Base-by-base conservation (phyloP, 1,140 invertebrate species). In the Reticulitermes speratus region DNA sequence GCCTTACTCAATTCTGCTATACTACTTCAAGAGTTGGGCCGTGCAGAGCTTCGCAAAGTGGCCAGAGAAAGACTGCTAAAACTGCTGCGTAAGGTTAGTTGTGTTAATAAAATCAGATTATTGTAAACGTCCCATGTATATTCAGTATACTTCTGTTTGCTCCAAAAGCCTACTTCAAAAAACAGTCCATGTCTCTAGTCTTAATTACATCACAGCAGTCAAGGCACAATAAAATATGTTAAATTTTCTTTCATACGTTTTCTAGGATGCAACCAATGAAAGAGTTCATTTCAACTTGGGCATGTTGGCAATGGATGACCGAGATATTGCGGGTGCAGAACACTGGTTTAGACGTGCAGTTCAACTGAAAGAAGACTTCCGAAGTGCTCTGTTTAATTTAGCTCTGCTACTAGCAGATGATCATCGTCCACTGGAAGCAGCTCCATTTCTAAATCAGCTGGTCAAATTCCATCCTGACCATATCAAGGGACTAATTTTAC, bases 241-340 rank as follows among this genome's bases (percentile, higher is more conserved):
- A 1, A 55, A 21, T 55, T 12, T 48, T 48, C 45, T 55, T 55
- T 55, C 52, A 55, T 55, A 21, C 19, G 9, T 30, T 6, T 44
- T 87, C 9, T 89, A 95, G 94, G 94, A 93, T 88, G 90, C 91
- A 0, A 95, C 94, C 85, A 98, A 98, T 90, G 97, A 98, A 89
- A 93, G 97, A 86, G 96, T 98, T 6, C 96, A 97, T 90, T 99
- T 99, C 90, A 98, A 99, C 92, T 92, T 99, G 81, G 97, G 97
- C 86, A 99, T 99, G 98, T 91, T 99, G 59, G 96, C 97, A 30
- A 99, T 98, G 97, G 98, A 99, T 90, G 97, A 98, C 89, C 94
- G 96, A 55, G 96, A 98, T 89, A 96, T 95, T 44, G 93, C 94
- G n/a, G 95, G 95, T 88, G 97, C 98, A 0, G 97, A 98, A 90